A percentile compares a stretch with the other conserved stretches of the same genome.
Evolutionary conservation across 2,113 vertebrate species (phyloP).

Genomic region (Anhinga rufa): DNA sequence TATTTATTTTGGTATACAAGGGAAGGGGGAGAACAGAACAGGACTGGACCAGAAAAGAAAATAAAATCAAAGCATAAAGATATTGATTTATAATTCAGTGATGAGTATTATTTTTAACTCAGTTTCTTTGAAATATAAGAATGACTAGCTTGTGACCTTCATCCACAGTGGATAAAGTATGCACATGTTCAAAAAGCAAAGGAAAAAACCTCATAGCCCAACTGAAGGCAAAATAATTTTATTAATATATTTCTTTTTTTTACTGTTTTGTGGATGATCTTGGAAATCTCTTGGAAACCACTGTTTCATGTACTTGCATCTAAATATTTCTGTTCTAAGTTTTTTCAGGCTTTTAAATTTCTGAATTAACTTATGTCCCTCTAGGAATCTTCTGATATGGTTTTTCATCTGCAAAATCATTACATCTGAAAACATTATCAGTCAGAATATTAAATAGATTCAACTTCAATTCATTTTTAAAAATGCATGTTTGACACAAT

Average conservation of each 20-base stretch:
- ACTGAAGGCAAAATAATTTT: neutral
- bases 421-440: neutral
- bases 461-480: neutral
- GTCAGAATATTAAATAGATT: neutral
- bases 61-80: neutral
- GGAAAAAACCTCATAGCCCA: neutral
- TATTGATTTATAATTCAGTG: neutral
- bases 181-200: neutral
- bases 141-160: neutral
- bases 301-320: neutral
- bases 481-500: neutral
- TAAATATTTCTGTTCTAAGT: neutral
- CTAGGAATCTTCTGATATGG: neutral
- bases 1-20: neutral
- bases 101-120: neutral
- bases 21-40: neutral
- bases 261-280: neutral
- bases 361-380: neutral
- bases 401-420: neutral
- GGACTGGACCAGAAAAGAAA: neutral
- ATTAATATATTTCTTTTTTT: neutral
- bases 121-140: neutral
- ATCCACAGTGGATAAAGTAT: neutral
- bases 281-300: neutral
- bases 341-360: neutral